Base-by-base conservation (phyloP, 2,797 vertebrate species). In the Eupleurogrammus muticus region DNA sequence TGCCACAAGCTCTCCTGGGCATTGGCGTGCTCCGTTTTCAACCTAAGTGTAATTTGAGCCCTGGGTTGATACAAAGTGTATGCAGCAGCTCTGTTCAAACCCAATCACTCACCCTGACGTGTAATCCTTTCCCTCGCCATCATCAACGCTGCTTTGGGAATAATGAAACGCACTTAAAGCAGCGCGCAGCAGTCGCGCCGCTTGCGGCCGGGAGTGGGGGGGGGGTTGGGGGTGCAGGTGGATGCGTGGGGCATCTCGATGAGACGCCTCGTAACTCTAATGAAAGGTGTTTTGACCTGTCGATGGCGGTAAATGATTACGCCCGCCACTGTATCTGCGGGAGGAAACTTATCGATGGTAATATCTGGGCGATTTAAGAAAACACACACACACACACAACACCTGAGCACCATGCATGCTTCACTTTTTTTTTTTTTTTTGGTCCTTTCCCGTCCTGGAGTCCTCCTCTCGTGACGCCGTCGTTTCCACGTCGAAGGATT, bases 1-100 rank as follows among this genome's bases (percentile, higher is more conserved):
- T 94, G 93, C 91, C 92, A 93, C 90, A 84, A 89, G 89, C 90
- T 94, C 93, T 93, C 90, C 77, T 88, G 94, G 93, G 94, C 89
- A 87, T 93, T 90, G 80, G 83, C 89, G 80, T 90, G 88, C 92
- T 93, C 91, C 80, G 90, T 92, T 94, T 94, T 93, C 93, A 90
- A 92, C 90, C 91, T 90, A 93, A 92, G 93, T 93, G 93, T 94
- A 94, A 94, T 94, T 92, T 91, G 92, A 94, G 91, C 89, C 86
- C 74, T 80, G 89, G 85, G 84, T 93, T 93, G 93, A 94, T 92
- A 90, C 87, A 93, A 93, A 94, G 92, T 92, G 91, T 94, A 89
- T 89, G 90, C 92, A 93, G 93, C 91, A 90, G 92, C 91, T 93
- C 90, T 87, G 92, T 90, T 94, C 92, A 93, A 93, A 94, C 85